phyloP scores from a whole-genome alignment of 2,888 invertebrate species.

The Protula sp. region DNA sequence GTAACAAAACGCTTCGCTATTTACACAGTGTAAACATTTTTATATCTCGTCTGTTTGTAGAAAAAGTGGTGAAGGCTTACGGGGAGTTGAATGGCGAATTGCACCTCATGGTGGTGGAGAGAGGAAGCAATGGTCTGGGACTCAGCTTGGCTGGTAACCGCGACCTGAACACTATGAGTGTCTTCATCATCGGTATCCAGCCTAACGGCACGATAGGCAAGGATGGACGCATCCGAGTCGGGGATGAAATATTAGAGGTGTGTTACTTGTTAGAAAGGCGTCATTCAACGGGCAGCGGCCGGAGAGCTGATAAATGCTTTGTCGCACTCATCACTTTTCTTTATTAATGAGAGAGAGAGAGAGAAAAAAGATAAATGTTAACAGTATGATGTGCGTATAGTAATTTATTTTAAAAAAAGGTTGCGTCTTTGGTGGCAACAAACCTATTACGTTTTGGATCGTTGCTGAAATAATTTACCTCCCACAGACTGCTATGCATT shows the following conservation, averaged over 20 bases:
- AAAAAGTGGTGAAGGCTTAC: slow-evolving; percentile 90
- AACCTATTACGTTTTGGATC: too few relatives aligned
- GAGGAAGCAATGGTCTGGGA: slow-evolving; percentile 65
- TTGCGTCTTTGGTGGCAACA: too few relatives aligned
- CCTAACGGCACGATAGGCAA: slow-evolving; percentile 76
- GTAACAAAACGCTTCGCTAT: too few relatives aligned
- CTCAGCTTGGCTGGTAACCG: slow-evolving; percentile 89
- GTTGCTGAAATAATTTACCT: too few relatives aligned
- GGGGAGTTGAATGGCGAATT: slow-evolving; percentile 64
- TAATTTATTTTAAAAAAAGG: too few relatives aligned
- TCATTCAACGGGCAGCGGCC: too few relatives aligned
- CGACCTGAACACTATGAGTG: slow-evolving; percentile 90
- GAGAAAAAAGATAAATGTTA: too few relatives aligned
- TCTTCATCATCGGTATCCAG: slow-evolving; percentile 92
- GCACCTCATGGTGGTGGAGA: slow-evolving; percentile 70
- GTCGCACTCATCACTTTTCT: too few relatives aligned
- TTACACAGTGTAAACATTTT: not conserved
- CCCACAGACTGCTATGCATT: too few relatives aligned
- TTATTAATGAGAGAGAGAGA: too few relatives aligned
- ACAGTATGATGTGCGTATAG: too few relatives aligned
- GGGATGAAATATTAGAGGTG: slow-evolving; percentile 93
- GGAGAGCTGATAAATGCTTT: too few relatives aligned
- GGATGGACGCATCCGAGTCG: slow-evolving; percentile 68
- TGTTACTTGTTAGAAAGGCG: slow-evolving; percentile 7
- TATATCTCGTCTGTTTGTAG: slow-evolving; percentile 64